Evolutionary conservation across 2,888 invertebrate genomes (phyloP).

Genomic region (Tillus elongatus): DNA sequence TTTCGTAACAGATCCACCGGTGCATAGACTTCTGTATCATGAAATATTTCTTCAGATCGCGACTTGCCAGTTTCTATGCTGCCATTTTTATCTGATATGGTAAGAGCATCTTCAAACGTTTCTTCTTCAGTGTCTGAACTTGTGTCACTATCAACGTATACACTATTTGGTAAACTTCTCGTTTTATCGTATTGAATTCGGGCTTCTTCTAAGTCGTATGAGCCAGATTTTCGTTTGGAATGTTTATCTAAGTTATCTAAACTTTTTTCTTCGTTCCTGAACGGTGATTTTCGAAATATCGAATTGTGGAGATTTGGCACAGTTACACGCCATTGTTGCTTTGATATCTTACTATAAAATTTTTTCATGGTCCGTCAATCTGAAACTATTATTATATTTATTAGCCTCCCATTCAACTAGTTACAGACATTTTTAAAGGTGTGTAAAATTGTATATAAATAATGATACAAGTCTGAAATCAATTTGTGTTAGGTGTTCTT

Average conservation of each 20-base stretch:
- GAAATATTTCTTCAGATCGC: too few relatives aligned
- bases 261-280: constrained; percentile 23
- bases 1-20: too few relatives aligned
- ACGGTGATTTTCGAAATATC: constrained; percentile 28
- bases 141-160: constrained; percentile 24
- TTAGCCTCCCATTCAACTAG: too few relatives aligned
- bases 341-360: constrained; percentile 37
- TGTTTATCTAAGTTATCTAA: constrained; percentile 20
- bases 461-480: too few relatives aligned
- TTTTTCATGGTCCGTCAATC: constrained; percentile 35
- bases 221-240: constrained; percentile 32
- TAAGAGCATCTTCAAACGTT: constrained; percentile 27
- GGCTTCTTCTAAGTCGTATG: constrained; percentile 37
- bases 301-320: constrained; percentile 35
- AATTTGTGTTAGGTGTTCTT: too few relatives aligned
- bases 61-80: too few relatives aligned
- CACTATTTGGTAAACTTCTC: constrained; percentile 27
- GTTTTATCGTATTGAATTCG: constrained; percentile 30
- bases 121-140: constrained; percentile 25
- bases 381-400: too few relatives aligned
- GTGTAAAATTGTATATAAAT: too few relatives aligned
- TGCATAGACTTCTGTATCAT: too few relatives aligned
- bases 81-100: too few relatives aligned
- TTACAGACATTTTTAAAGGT: too few relatives aligned
- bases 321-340: constrained; percentile 39